Percentiles rank a stretch among this genome's conserved stretches.
Conservation (phyloP, 2,113 vertebrate species). For the Helogale parvula region DNA sequence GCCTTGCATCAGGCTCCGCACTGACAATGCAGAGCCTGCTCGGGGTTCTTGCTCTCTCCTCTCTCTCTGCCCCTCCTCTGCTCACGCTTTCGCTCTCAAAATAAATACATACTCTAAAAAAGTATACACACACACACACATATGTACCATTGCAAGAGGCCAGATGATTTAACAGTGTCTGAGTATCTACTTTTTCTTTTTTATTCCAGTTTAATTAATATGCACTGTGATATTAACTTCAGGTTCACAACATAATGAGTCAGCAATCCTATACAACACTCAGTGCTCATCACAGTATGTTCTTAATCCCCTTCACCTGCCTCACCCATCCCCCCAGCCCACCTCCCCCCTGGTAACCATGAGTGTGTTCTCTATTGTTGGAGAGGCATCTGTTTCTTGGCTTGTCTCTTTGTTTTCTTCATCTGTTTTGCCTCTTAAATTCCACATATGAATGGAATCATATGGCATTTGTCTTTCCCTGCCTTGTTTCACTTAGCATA, state of each 20-base stretch:
- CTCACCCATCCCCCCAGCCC: background rate
- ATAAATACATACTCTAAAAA: no score
- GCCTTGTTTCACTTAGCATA: background rate
- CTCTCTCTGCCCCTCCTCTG: no score
- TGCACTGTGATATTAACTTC: background rate
- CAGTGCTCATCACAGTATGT: background rate
- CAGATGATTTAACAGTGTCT: background rate
- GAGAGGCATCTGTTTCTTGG: background rate
- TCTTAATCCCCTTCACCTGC: background rate
- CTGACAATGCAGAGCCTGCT: no score
- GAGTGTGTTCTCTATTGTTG: background rate
- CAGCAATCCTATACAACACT: background rate
- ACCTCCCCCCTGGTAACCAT: background rate
- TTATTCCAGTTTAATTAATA: background rate
- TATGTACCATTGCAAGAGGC: accelerated
- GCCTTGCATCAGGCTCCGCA: no score
- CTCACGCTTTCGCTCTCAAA: no score
- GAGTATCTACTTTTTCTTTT: background rate
- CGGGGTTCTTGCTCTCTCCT: no score
- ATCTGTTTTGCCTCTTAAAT: background rate
- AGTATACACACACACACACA: no score
- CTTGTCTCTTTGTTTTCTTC: background rate
- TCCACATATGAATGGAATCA: background rate
- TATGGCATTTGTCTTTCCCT: background rate
- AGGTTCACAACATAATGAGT: background rate